Base-by-base conservation (phyloP, 1,140 invertebrate genomes). In the Brachionus manjavacas region DNA sequence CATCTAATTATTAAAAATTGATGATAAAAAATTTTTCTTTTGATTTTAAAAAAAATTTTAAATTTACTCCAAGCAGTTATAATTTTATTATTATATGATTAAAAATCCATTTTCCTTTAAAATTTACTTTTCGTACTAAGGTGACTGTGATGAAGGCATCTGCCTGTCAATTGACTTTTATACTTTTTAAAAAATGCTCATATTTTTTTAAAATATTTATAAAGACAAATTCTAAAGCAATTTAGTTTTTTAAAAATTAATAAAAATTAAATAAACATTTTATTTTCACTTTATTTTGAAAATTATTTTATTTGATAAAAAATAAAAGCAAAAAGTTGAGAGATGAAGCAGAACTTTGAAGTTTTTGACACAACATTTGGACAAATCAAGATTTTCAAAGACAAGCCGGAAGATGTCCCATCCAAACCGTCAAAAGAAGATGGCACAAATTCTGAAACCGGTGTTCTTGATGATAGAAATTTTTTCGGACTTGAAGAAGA, bases 371-470 rank as follows among this genome's bases (percentile, higher is more conserved):
- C 79, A 14, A 81, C 79, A 11, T 81, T 81, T 46, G 79, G 79
- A n/a, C 52, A 81, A 64, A 81, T 81, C 4, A 60, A 46, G 14
- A 81, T 81, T 25, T 81, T 35, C n/a, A 68, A 81, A 39, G 52
- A 81, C n/a, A 35, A 25, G 1, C n/a, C 52, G 52, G 7, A 60
- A 64, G 35, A 60, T 9, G 20, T 20, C n/a, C 2, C 1, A 25
- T 1, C 6, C 3, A 60, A 31, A 11, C 7, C 8, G 2, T 20
- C 16, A 2, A 81, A 80, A 7, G 12, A 60, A 16, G 41, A 3
- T 39, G n/a, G 11, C 28, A 2, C 1, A 25, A 41, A 23, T 3
- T 64, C 3, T 14, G 11, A 81, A 68, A 64, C 49, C 0, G 39
- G 6, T 12, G 1, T 4, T 11, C 3, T 2, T 23, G 49, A 81